These are phyloP conservation scores for Dione juno DNA, from an alignment of 2,888 invertebrate species.

Conservation along the genomic window DNA sequence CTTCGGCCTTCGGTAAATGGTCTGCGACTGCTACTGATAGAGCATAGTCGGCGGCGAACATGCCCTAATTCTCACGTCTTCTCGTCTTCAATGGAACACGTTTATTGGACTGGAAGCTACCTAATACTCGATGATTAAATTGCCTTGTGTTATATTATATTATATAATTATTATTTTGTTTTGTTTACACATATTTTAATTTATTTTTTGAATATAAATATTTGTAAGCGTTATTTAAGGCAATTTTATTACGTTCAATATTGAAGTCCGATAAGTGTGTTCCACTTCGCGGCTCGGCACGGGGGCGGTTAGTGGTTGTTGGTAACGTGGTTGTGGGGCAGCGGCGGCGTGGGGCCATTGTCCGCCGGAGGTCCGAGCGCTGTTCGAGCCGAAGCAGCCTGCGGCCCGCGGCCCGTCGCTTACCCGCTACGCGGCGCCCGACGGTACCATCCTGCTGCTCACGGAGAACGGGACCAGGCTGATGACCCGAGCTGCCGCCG, in stretches of 20 bases:
- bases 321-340: conserved; percentile 81
- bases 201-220: background rate
- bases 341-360: conserved; percentile 79
- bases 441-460: conserved; percentile 85
- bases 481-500: conserved; percentile 81
- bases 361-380: conserved; percentile 81
- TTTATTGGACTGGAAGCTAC: conserved; percentile 61
- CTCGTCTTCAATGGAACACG: conserved; percentile 62
- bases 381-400: conserved; percentile 78
- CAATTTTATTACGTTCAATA: background rate
- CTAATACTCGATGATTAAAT: background rate
- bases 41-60: conserved; percentile 70
- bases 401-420: conserved; percentile 78
- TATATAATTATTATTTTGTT: background rate
- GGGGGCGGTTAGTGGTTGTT: conserved; percentile 70
- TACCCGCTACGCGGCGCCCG: conserved; percentile 85
- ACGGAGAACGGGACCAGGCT: conserved; percentile 86
- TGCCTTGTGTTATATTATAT: background rate
- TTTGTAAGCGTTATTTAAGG: background rate
- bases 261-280: conserved; percentile 68
- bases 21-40: conserved; percentile 64
- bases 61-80: conserved; percentile 65
- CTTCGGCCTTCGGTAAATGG: conserved; percentile 76
- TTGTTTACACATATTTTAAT: background rate
- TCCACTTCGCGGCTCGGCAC: conserved; percentile 67